These are phyloP conservation scores for Manacus vitellinus DNA, from an alignment of 2,113 vertebrate genomes.

Conservation along the genomic window DNA sequence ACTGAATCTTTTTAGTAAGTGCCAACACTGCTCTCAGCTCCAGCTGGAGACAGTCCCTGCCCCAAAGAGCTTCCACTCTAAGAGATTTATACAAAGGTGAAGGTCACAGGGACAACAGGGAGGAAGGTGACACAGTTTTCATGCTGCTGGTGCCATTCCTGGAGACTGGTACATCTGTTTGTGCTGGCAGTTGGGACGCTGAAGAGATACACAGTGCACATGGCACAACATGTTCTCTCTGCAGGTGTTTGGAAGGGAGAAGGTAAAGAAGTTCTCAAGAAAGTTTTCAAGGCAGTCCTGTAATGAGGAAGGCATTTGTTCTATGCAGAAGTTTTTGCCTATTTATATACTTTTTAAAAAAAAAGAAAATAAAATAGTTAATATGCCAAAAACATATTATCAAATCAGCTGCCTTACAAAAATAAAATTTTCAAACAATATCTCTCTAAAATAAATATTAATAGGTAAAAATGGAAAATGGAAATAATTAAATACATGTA, in stretches of 20 bases:
- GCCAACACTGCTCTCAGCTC: neutral
- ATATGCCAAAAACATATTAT: neutral
- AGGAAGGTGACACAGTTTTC: neutral
- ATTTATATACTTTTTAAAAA: constrained; percentile 64
- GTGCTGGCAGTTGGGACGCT: constrained; percentile 28
- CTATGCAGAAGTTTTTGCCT: constrained; percentile 61
- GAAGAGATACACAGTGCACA: neutral
- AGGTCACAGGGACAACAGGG: neutral
- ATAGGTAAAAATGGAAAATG: neutral
- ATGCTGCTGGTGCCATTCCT: constrained; percentile 29
- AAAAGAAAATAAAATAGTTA: constrained; percentile 54
- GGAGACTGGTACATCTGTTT: neutral
- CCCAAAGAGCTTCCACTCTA: constrained; percentile 45
- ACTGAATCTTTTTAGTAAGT: neutral
- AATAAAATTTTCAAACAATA: constrained; percentile 59
- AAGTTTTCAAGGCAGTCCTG: constrained; percentile 44
- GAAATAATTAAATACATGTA: constrained; percentile 14
- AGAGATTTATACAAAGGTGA: neutral
- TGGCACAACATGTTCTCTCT: neutral
- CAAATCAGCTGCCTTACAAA: constrained; percentile 62
- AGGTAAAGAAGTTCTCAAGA: constrained; percentile 21
- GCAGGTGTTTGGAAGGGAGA: constrained; percentile 5
- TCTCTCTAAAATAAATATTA: constrained; percentile 56
- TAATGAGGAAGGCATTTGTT: constrained; percentile 53
- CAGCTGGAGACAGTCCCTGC: constrained; percentile 34